Conservation (phyloP, 2,797 vertebrate species). For the Hipposideros larvatus region DNA sequence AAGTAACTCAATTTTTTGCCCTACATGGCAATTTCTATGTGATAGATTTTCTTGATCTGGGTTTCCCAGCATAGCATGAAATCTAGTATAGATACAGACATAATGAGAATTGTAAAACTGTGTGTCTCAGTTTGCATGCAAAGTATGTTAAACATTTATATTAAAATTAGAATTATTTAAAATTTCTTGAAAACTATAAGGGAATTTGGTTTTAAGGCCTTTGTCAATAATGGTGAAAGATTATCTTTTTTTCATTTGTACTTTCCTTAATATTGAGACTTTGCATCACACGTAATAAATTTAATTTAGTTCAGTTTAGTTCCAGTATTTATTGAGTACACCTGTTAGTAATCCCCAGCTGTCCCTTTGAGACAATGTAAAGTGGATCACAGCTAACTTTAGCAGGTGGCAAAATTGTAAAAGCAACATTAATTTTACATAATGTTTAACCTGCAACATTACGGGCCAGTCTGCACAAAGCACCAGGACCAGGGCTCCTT, state of each 20-base stretch:
- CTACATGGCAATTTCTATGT: background rate
- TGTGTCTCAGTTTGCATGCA: background rate
- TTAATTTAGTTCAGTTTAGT: background rate
- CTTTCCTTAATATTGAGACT: background rate
- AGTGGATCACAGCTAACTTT: background rate
- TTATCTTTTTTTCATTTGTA: background rate
- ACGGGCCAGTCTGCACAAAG: background rate
- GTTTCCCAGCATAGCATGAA: background rate
- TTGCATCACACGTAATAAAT: background rate
- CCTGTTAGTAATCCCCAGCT: background rate
- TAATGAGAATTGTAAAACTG: background rate
- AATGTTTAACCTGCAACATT: background rate
- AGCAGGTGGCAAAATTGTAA: background rate
- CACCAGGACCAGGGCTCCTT: background rate
- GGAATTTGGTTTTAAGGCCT: background rate
- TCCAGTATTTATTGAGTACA: background rate
- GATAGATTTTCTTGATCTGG: background rate
- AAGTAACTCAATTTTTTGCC: background rate
- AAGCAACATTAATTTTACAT: background rate
- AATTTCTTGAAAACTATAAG: background rate
- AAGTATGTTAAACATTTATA: background rate
- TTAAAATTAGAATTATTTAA: conserved; percentile 43
- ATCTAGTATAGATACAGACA: background rate
- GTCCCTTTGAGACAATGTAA: background rate
- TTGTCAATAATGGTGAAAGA: background rate